Conservation (phyloP, 2,113 vertebrate genomes). For the Suncus etruscus region DNA sequence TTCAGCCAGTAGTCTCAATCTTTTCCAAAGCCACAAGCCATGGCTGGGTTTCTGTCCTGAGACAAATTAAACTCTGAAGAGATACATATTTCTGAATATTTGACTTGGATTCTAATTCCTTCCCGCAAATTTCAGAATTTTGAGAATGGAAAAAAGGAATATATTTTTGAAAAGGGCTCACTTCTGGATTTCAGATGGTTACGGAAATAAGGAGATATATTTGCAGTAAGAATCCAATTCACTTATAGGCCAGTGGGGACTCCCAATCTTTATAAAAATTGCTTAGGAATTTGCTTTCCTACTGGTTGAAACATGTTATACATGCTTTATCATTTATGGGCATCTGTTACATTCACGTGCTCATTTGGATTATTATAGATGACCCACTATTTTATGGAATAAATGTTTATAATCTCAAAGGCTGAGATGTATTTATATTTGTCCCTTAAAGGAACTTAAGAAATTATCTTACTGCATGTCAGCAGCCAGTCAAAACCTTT, state of each 20-base stretch:
- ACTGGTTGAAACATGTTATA: not conserved
- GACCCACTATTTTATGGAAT: constrained; percentile 66
- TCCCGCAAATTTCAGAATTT: constrained; percentile 59
- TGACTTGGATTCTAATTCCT: constrained; percentile 44
- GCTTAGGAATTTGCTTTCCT: not conserved
- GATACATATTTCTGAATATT: constrained; percentile 34
- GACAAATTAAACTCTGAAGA: constrained; percentile 16
- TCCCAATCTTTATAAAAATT: not conserved
- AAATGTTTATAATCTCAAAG: constrained; percentile 67
- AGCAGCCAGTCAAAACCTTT: not conserved
- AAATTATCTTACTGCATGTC: not conserved
- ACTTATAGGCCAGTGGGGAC: not conserved
- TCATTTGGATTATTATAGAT: constrained; percentile 72
- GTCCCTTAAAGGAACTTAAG: not conserved
- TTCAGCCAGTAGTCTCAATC: not conserved
- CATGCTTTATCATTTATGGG: constrained; percentile 25
- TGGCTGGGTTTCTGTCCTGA: not conserved
- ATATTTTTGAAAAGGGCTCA: constrained; percentile 37
- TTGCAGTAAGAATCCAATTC: not conserved
- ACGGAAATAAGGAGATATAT: not conserved
- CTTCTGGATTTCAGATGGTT: constrained; percentile 36
- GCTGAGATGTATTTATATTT: not conserved
- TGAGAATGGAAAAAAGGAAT: constrained; percentile 50
- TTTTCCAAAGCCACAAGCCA: not conserved
- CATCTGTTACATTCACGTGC: constrained; percentile 71